phyloP scores from a whole-genome alignment of 2,797 vertebrate genomes.

The Calcarius lapponicus region DNA sequence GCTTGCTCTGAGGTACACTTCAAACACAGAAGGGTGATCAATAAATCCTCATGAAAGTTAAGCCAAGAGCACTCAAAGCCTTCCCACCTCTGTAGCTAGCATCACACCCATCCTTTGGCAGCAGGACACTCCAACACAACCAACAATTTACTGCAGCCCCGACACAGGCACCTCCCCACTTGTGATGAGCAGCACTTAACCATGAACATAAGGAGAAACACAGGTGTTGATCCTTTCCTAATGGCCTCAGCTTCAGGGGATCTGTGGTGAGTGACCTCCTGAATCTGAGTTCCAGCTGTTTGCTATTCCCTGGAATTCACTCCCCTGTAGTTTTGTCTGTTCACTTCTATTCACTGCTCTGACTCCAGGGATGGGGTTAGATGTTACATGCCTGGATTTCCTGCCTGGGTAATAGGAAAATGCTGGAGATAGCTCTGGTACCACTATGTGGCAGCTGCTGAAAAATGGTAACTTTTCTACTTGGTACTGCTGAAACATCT shows the following conservation, averaged over 20 bases:
- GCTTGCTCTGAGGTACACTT: neutral
- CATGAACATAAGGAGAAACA: rapidly evolving
- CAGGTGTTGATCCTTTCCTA: neutral
- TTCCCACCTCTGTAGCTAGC: neutral
- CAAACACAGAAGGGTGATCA: neutral
- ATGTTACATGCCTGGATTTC: neutral
- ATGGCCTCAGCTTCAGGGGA: neutral
- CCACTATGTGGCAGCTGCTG: neutral
- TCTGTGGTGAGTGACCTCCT: neutral
- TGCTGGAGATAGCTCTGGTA: neutral
- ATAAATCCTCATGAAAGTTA: neutral
- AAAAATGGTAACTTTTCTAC: neutral
- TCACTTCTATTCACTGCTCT: neutral
- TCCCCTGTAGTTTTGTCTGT: neutral
- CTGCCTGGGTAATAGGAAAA: neutral
- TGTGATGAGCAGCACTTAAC: no score
- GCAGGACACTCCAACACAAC: rapidly evolving
- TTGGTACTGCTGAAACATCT: neutral
- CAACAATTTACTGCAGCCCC: rapidly evolving
- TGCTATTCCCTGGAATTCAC: neutral
- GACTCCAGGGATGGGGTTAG: neutral
- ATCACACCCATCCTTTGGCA: neutral
- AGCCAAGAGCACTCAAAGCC: neutral
- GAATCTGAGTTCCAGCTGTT: neutral
- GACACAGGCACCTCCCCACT: rapidly evolving